Evolutionary conservation across 1,140 invertebrate species (phyloP).

Genomic region (Glomeris maerens): DNA sequence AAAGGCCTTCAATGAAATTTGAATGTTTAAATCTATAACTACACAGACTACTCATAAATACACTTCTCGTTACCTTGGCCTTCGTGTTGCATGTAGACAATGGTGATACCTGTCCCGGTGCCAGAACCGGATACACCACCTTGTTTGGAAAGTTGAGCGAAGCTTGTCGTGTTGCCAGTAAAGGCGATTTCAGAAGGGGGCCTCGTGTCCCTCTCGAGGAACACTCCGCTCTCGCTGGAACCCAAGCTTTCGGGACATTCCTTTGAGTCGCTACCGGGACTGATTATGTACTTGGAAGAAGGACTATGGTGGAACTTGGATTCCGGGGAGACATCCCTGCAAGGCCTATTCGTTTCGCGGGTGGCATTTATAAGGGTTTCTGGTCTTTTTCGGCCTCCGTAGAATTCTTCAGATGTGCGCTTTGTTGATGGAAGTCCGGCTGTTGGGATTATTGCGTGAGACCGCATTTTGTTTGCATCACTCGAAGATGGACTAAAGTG

Average conservation of each 20-base stretch:
- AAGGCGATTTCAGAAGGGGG: neutral
- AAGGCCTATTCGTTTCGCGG: neutral
- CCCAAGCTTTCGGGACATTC: conserved; percentile 9
- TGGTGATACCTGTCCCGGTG: conserved; percentile 44
- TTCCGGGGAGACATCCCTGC: neutral
- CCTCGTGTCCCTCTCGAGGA: conserved; percentile 17
- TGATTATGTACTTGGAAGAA: neutral
- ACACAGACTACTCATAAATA: no score
- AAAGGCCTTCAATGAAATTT: neutral
- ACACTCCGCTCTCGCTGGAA: conserved; percentile 19
- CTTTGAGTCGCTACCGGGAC: conserved; percentile 7
- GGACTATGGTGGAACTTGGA: neutral
- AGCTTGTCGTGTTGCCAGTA: conserved; percentile 44
- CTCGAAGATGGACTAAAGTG: no score
- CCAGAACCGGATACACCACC: conserved; percentile 34
- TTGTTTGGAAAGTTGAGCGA: conserved; percentile 47
- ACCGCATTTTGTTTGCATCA: no score
- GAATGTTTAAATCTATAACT: conserved; percentile 3
- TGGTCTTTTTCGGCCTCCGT: neutral
- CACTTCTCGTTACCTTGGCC: conserved; percentile 19
- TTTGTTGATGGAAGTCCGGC: no score
- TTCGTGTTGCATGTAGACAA: conserved; percentile 47
- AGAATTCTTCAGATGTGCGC: neutral
- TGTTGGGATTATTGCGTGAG: no score
- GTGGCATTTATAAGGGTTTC: neutral